Conservation (phyloP, 1,140 invertebrate species). For the Orius insidiosus region DNA sequence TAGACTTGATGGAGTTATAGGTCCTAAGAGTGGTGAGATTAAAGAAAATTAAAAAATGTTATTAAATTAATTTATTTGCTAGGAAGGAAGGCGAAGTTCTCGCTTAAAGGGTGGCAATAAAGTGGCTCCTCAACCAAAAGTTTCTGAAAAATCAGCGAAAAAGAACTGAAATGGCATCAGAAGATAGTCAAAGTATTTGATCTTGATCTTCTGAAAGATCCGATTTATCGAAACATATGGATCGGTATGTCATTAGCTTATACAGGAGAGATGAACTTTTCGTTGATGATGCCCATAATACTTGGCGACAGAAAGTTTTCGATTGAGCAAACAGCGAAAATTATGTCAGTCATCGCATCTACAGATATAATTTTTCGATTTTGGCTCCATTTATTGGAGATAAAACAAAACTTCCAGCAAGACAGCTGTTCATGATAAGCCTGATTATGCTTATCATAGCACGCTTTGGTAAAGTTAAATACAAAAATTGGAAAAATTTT, state of each 20-base stretch:
- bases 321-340: constrained; percentile 25
- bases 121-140: too few relatives aligned
- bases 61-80: too few relatives aligned
- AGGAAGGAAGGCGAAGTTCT: too few relatives aligned
- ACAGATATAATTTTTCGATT: constrained; percentile 24
- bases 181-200: constrained; percentile 41
- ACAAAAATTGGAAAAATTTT: too few relatives aligned
- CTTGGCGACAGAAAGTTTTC: constrained; percentile 39
- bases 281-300: constrained; percentile 43
- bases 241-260: constrained; percentile 38
- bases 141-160: too few relatives aligned
- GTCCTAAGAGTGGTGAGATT: too few relatives aligned
- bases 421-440: constrained; percentile 46
- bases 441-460: constrained; percentile 41
- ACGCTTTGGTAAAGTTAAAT: constrained; percentile 35
- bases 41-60: too few relatives aligned
- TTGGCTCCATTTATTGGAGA: constrained; percentile 43
- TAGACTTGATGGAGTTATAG: too few relatives aligned
- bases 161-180: too few relatives aligned
- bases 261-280: constrained; percentile 51
- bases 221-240: constrained; percentile 24
- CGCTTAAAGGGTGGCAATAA: too few relatives aligned
- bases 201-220: constrained; percentile 42
- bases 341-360: constrained; percentile 20
- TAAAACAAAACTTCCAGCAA: constrained; percentile 42